These are phyloP conservation scores for Microctenopoma stevenorrisi DNA, from an alignment of 2,797 vertebrate species.

Conservation along the genomic window DNA sequence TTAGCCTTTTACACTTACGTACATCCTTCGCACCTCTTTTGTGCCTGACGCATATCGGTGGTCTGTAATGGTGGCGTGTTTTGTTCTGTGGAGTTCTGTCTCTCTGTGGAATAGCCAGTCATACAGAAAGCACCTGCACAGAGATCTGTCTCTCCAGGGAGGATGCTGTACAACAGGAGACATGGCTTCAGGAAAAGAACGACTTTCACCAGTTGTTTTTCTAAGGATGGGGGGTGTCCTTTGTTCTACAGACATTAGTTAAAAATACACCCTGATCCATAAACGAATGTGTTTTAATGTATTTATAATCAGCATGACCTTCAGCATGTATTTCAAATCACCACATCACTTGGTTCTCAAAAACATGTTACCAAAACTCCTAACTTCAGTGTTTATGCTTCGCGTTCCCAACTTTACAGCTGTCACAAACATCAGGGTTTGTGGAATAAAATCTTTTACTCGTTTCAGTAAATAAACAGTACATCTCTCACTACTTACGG, in stretches of 20 bases:
- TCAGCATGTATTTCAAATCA: conserved; percentile 1
- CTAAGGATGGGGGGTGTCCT: conserved; percentile 28
- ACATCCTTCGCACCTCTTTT: not conserved
- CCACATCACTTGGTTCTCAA: not conserved
- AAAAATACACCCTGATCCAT: conserved; percentile 8
- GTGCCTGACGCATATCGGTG: not conserved
- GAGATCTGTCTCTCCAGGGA: conserved; percentile 58
- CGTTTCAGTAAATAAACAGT: not conserved
- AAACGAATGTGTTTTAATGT: not conserved
- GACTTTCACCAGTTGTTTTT: conserved; percentile 30
- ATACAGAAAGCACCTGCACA: conserved; percentile 53
- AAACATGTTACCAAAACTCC: not conserved
- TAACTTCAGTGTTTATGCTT: not conserved
- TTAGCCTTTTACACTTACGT: not conserved
- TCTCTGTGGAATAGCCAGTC: conserved; percentile 45
- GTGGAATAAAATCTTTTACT: not conserved
- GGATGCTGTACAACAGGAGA: conserved; percentile 46
- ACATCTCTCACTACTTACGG: not conserved
- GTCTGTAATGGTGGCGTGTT: conserved; percentile 24
- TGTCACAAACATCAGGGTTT: not conserved
- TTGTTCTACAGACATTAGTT: conserved; percentile 43
- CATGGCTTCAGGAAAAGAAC: conserved; percentile 45
- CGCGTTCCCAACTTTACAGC: not conserved
- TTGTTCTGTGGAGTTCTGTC: conserved; percentile 26
- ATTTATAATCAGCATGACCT: conserved; percentile 4